phyloP scores from a whole-genome alignment of 1,140 invertebrate species.

The Phthorimaea operculella region DNA sequence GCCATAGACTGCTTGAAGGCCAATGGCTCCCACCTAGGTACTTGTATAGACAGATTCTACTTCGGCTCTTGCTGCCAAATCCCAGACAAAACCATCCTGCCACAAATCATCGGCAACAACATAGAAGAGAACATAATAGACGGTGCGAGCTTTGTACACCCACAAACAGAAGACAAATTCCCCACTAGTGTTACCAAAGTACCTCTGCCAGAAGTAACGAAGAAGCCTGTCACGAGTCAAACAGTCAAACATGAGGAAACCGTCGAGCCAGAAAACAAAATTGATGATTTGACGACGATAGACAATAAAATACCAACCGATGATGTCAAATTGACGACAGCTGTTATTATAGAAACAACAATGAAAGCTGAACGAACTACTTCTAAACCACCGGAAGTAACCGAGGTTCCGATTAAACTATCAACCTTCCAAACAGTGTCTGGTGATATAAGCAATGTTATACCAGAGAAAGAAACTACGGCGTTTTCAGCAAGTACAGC shows the following conservation, averaged over 20 bases:
- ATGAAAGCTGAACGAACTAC: conserved; percentile 31
- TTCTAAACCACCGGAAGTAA: conserved; percentile 23
- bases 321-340: conserved; percentile 35
- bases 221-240: conserved; percentile 26
- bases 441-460: conserved; percentile 27
- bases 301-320: conserved; percentile 38
- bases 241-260: conserved; percentile 28
- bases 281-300: conserved; percentile 33
- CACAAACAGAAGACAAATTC: conserved; percentile 47
- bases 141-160: conserved; percentile 57
- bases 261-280: conserved; percentile 36
- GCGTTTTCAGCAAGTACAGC: conserved; percentile 17
- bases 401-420: conserved; percentile 58
- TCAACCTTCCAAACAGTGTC: conserved; percentile 68
- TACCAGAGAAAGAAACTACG: conserved; percentile 29
- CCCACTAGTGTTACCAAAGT: conserved; percentile 31
- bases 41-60: conserved; percentile 92
- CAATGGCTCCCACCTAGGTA: conserved; percentile 90
- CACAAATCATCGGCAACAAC: conserved; percentile 51
- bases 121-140: conserved; percentile 65
- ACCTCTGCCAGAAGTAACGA: conserved; percentile 21
- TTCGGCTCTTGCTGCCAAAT: conserved; percentile 91
- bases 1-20: conserved; percentile 91
- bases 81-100: conserved; percentile 58
- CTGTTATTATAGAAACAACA: conserved; percentile 27